Base-by-base conservation (phyloP, 2,888 invertebrate genomes). In the Mythimna vitellina region DNA sequence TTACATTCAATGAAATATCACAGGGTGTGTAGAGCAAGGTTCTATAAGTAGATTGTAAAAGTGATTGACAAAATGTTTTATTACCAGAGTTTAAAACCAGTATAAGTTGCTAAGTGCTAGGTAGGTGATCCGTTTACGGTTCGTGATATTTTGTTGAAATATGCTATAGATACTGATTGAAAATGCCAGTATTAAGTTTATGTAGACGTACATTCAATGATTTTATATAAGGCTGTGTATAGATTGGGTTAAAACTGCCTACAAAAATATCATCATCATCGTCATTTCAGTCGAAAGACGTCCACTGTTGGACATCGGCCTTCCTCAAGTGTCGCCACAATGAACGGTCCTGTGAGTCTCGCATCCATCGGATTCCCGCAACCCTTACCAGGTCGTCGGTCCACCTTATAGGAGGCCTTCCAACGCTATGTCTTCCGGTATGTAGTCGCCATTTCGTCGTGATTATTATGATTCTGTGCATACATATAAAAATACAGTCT, bases 161-260 rank as follows among this genome's bases (percentile, higher is more conserved):
- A 67, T 22, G 46, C 53, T 46, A 14, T 22, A 35, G 46, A 51
- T 54, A 42, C 70, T 77, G 70, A 78, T 77, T 77, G 57, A 77
- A 75, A 70, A 57, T n/a, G 70, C 57, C 77, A 51, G 42, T 77
- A 9, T 62, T 17, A 56, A 32, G 22, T 76, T 62, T 51, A 29
- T 29, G 29, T 29, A 46, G 38, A 57, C n/a, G 5, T 22, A 38
- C 12, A 70, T 32, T 77, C 74, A 70, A 53, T 67, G 49, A 29
- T 65, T 72, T 74, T 35, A 29, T 29, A 17, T 75, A 29, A 74
- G 46, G 35, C 29, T 65, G 20, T 20, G 25, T 1, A 29, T 54
- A 72, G 64, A 64, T 32, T 22, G 53, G 1, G 17, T 17, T 7
- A 17, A 17, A 54, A 38, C 8, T 7, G 7, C n/a, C 8, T 29